These are phyloP conservation scores for Ethmia dodecea DNA, from an alignment of 2,888 invertebrate species.

Conservation along the genomic window DNA sequence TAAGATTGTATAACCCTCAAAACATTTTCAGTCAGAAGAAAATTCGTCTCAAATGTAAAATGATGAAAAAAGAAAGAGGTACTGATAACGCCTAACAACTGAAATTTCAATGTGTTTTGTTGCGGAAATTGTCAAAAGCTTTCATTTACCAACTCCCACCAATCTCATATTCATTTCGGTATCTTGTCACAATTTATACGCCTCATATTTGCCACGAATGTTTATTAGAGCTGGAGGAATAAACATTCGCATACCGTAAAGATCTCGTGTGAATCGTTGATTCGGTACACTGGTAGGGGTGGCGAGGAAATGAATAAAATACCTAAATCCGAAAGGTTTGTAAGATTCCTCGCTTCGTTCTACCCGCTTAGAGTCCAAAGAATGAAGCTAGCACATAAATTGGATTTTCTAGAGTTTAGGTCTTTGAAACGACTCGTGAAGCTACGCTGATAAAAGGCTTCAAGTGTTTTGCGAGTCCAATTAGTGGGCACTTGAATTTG, in stretches of 20 bases:
- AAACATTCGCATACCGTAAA: slow-evolving; percentile 7
- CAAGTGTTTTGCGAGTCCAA: too few relatives aligned
- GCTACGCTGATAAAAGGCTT: too few relatives aligned
- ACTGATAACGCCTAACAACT: too few relatives aligned
- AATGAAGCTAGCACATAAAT: slow-evolving; percentile 10
- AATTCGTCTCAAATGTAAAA: too few relatives aligned
- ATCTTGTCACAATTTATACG: background rate
- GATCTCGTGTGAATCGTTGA: slow-evolving; percentile 12
- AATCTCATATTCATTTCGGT: slow-evolving; percentile 3
- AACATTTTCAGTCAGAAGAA: too few relatives aligned
- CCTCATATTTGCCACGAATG: slow-evolving; percentile 3
- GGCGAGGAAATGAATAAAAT: slow-evolving; percentile 16
- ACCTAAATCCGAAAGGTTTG: slow-evolving; percentile 12
- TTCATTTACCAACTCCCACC: too few relatives aligned
- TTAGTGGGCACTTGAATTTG: too few relatives aligned
- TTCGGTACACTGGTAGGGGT: slow-evolving; percentile 8
- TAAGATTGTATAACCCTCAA: too few relatives aligned
- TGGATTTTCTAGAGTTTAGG: slow-evolving; percentile 2
- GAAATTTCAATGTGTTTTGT: too few relatives aligned
- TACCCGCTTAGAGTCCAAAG: slow-evolving; percentile 9
- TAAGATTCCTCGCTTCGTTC: slow-evolving; percentile 11
- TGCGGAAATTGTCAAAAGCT: too few relatives aligned
- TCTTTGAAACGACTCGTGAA: too few relatives aligned
- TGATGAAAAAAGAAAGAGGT: too few relatives aligned
- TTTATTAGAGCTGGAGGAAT: slow-evolving; percentile 3